Base-by-base conservation (phyloP, 2,797 vertebrate species). In the Scomberomorus guttatus region DNA sequence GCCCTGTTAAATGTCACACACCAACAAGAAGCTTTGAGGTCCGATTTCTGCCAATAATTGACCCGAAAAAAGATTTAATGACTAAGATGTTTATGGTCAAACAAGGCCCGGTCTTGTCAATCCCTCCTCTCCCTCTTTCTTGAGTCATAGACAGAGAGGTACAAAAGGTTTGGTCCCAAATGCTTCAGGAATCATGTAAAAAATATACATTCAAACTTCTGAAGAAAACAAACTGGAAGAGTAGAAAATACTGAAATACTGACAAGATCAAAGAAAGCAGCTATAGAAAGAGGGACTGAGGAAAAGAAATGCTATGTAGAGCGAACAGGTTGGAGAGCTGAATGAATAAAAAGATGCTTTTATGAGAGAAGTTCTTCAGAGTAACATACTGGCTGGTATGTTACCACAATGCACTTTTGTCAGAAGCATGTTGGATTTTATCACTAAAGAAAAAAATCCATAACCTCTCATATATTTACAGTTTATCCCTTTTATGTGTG, bases 131-230 rank as follows among this genome's bases (percentile, higher is more conserved):
- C 75, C 79, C 77, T 86, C 77, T 72, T 81, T 79, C 83, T 87
- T 50, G 18, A 64, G 79, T 89, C 83, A 83, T 67, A 87, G 77
- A 82, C 64, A 74, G 71, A 86, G 87, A 90, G 83, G 85, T 94
- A 93, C 84, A 82, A 94, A 87, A 84, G 71, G 86, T 95, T 98
- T 97, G 97, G 96, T 97, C 97, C 96, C 96, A 94, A 94, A 92
- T 90, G 90, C 82, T 88, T 90, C 83, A 93, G 91, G 94, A 96
- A 96, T 95, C 91, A 87, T 95, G 96, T 96, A 95, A 95, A 93
- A 97, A 96, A 97, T 94, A 95, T 96, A 98, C 97, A 98, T 97
- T 98, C 96, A 96, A 81, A 95, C 91, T 89, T 96, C 93, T 94
- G 94, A 95, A 94, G 93, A 95, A 88, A 95, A 94, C 82, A 92